Conservation (phyloP, 2,888 invertebrate genomes). For the Eilema griseolum region DNA sequence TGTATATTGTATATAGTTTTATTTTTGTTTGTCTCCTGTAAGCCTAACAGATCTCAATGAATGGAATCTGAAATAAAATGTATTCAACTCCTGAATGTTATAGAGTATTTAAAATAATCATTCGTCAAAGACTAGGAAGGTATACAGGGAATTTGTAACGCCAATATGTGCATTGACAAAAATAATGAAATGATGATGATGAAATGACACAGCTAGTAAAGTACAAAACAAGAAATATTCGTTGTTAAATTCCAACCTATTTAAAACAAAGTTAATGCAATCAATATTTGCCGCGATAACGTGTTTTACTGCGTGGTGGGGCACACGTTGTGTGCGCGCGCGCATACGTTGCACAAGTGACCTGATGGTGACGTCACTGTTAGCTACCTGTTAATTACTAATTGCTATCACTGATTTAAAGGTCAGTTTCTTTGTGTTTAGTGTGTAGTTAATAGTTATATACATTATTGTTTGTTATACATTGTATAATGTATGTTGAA, state of each 20-base stretch:
- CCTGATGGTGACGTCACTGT: slow-evolving; percentile 27
- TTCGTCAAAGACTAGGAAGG: too few species aligned
- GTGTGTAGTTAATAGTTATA: not conserved
- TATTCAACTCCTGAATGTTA: too few species aligned
- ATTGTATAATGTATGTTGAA: not conserved
- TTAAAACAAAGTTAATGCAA: slow-evolving; percentile 20
- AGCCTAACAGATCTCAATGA: too few species aligned
- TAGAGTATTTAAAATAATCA: too few species aligned
- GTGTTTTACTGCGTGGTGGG: slow-evolving; percentile 17
- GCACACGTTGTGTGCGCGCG: slow-evolving; percentile 29
- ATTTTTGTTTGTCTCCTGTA: too few species aligned
- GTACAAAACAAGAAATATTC: not conserved
- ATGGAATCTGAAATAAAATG: too few species aligned
- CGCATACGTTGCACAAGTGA: slow-evolving; percentile 37
- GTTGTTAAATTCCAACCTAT: not conserved
- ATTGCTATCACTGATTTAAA: slow-evolving; percentile 40
- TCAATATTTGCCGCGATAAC: slow-evolving; percentile 32
- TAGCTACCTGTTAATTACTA: slow-evolving; percentile 33
- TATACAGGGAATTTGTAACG: too few species aligned
- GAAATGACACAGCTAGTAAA: not conserved
- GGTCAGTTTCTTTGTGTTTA: slow-evolving; percentile 25
- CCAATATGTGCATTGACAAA: too few species aligned
- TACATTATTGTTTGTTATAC: not conserved
- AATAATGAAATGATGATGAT: too few species aligned
- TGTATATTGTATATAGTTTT: too few species aligned